Conservation (phyloP, 92 coral and sea anemone genomes). For the Metridium senile region DNA sequence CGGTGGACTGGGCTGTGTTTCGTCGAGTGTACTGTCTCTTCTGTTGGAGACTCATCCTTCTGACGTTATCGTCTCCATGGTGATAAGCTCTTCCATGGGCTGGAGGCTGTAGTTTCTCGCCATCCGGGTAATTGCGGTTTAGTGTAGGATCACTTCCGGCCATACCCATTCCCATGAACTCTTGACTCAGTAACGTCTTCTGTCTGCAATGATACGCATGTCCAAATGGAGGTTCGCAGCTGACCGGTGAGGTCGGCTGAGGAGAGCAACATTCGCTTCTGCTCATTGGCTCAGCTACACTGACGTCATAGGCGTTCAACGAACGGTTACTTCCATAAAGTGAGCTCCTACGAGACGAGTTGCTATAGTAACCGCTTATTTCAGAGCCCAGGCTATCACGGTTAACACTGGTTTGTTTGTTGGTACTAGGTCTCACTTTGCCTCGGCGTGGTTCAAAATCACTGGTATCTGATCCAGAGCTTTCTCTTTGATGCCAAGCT, state of each 20-base stretch:
- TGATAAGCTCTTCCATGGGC: slow-evolving; percentile 7
- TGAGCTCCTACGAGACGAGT: slow-evolving; percentile 19
- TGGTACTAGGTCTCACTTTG: background rate
- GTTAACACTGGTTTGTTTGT: slow-evolving; percentile 15
- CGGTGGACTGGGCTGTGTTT: slow-evolving; percentile 1
- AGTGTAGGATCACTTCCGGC: slow-evolving; percentile 36
- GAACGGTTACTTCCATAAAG: slow-evolving; percentile 36
- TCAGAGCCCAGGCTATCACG: slow-evolving; percentile 45
- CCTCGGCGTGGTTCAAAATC: slow-evolving; percentile 23
- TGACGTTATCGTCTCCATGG: slow-evolving; percentile 24
- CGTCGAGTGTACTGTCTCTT: slow-evolving; percentile 8
- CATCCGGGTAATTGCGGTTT: slow-evolving; percentile 3
- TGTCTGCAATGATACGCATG: slow-evolving; percentile 19
- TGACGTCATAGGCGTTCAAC: slow-evolving; percentile 30
- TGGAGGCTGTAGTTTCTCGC: slow-evolving; percentile 5
- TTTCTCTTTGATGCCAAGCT: slow-evolving; percentile 18
- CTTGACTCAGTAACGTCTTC: slow-evolving; percentile 22
- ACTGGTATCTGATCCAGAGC: slow-evolving; percentile 29
- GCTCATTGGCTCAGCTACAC: background rate
- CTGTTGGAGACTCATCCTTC: slow-evolving; percentile 26
- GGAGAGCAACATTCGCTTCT: slow-evolving; percentile 20
- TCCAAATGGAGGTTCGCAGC: background rate
- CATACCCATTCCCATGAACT: background rate
- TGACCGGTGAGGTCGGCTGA: slow-evolving; percentile 21
- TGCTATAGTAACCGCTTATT: slow-evolving; percentile 46